Evolutionary conservation across 2,797 vertebrate genomes (phyloP), one percentile per base, ranked within the genome.

Genomic region (Esox lucius): DNA sequence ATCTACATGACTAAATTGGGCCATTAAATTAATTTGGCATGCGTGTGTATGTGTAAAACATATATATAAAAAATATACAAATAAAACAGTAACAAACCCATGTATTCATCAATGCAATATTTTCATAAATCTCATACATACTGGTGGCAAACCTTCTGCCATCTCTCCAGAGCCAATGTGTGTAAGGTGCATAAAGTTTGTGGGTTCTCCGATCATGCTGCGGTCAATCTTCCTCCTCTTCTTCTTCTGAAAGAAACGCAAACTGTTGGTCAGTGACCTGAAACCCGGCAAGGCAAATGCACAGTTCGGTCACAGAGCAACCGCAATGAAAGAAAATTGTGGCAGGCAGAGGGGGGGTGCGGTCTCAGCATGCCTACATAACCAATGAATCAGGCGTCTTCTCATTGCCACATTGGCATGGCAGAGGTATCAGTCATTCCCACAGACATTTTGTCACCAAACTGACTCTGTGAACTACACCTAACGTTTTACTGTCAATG

Each of bases 81-180:
- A 5, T 0, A 26, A 16, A 26, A 3, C 0, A 6, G 17, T 51
- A 16, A 46, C 3, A 3, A 7, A 46, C 42, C 42, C 1, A 8
- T 12, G 42, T 4, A 46, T 46, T 46, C 42, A 46, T 46, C 42
- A 46, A 46, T 46, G 42, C 42, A 42, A 42, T 42, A 46, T 11
- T 46, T 11, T 46, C 56, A 11, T 11, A 24, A 24, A 26, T 12
- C 0, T 61, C 19, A 26, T 24, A 39, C 88, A 87, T 91, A 97
- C 96, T 93, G 94, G 95, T 66, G 94, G 93, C 72, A 94, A 93
- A 1, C 95, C 95, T 0, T 94, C 93, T 0, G 87, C 89, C 95
- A 96, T 97, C 86, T 97, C 96, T 19, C 96, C 95, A 0, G 96
- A 97, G 72, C 96, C 96, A 2, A 97, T 96, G 88, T 97, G 96